A percentile compares a stretch with the other conserved stretches of the same genome.
Conservation (phyloP, 2,113 vertebrate genomes). For the Hydrochoerus hydrochaeris region DNA sequence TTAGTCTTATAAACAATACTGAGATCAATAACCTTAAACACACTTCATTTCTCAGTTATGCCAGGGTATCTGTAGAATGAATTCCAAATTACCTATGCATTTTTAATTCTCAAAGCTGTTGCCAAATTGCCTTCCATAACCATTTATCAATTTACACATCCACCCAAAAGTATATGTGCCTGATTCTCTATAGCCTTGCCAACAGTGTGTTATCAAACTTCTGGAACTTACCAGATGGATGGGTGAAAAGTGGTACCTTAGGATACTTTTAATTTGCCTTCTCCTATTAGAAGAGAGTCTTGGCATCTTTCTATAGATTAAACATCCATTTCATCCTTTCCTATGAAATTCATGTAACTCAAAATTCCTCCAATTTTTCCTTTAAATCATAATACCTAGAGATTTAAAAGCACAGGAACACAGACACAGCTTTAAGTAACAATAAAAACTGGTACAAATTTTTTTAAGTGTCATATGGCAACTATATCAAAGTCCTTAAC, state of each 20-base stretch:
- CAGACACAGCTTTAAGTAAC: neutral
- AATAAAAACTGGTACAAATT: neutral
- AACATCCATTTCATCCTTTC: slow-evolving; percentile 22
- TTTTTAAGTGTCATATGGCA: neutral
- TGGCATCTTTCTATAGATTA: neutral
- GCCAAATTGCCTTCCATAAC: slow-evolving; percentile 33
- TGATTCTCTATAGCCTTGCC: neutral
- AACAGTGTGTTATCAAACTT: neutral
- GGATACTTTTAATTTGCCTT: slow-evolving; percentile 45
- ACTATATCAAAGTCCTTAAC: neutral
- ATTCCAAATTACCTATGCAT: slow-evolving; percentile 50
- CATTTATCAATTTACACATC: slow-evolving; percentile 9
- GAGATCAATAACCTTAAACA: neutral
- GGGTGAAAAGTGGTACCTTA: neutral
- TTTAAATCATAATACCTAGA: slow-evolving; percentile 16
- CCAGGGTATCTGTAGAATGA: slow-evolving; percentile 6
- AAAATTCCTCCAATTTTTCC: slow-evolving; percentile 3
- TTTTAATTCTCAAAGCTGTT: slow-evolving; percentile 63
- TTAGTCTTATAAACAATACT: slow-evolving; percentile 10
- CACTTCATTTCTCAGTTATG: neutral
- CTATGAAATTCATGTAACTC: neutral
- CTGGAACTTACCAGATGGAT: slow-evolving; percentile 2
- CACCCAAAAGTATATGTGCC: neutral
- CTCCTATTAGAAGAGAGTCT: slow-evolving; percentile 43
- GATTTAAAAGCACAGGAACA: neutral